Evolutionary conservation across 2,113 vertebrate genomes (phyloP), one percentile per base, ranked within the genome.

Genomic region (Chauna torquata): DNA sequence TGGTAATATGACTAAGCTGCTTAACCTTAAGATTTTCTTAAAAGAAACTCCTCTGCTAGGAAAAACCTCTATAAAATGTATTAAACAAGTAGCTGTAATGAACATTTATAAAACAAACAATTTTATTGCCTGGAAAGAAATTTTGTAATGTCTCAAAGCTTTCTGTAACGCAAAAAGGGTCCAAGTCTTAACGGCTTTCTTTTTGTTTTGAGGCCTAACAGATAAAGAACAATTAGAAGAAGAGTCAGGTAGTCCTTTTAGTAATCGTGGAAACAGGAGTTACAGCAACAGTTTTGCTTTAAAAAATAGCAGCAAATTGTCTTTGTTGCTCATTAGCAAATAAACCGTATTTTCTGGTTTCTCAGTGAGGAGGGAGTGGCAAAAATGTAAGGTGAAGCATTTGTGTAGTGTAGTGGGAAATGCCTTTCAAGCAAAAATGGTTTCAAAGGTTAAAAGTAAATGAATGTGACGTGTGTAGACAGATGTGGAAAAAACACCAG

Each of bases 391-490:
- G 49, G 54, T 79, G 30, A 55, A 52, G 55, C 38, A 15, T 59
- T 70, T 71, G 38, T 71, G 44, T 54, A 85, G 65, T 24, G 8
- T 3, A 11, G 16, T 66, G 65, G 64, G 42, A 92, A 84, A 22
- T 81, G 32, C 70, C 45, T 74, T 86, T 65, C 38, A 66, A 50
- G 17, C 8, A 64, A 19, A 38, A 55, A 65, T n/a, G 6, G 17
- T 85, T 72, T 69, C 36, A 64, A 44, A 84, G 16, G 25, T 89
- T 81, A 24, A 12, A 77, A 75, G 55, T 65, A 58, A 78, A 62
- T 91, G 22, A 38, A 22, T 45, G 7, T 28, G 32, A 2, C 16
- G 1, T 42, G 4, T 3, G 3, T 55, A 2, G 49, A 0, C n/a
- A 8, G 32, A 18, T 13, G 16, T 50, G 15, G 32, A 7, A 49